A percentile compares a stretch with the other conserved stretches of the same genome.
phyloP scores from a whole-genome alignment of 2,797 vertebrate species.

The Urocyon cinereoargenteus region DNA sequence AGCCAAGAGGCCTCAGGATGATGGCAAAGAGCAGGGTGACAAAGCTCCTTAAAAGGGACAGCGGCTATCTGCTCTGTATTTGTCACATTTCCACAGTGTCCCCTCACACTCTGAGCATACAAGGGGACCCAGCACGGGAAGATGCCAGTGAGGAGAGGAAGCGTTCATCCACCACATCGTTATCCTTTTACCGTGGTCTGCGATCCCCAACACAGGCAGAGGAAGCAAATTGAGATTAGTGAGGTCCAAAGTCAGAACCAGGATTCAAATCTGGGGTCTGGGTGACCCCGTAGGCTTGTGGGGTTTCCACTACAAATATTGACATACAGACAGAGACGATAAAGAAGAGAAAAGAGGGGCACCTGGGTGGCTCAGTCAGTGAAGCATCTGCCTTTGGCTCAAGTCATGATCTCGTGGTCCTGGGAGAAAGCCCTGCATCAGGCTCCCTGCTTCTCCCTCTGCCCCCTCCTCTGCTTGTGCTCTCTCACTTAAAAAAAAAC shows the following conservation, averaged over 20 bases:
- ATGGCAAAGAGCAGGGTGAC: background rate
- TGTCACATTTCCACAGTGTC: fast-evolving
- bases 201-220: background rate
- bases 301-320: background rate
- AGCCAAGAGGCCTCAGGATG: background rate
- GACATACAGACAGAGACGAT: background rate
- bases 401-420: background rate
- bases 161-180: fast-evolving
- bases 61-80: background rate
- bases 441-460: background rate
- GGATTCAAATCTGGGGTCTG: background rate
- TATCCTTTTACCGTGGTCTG: fast-evolving
- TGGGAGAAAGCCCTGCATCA: background rate
- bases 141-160: fast-evolving
- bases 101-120: background rate
- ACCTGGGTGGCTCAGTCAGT: background rate
- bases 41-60: background rate
- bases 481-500: too few relatives aligned
- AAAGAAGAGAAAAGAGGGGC: background rate
- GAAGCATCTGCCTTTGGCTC: background rate
- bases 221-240: background rate
- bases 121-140: background rate
- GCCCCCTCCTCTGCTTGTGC: too few relatives aligned
- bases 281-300: background rate
- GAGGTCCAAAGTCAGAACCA: background rate